These are phyloP conservation scores for Uloborus diversus DNA, from an alignment of 1,140 invertebrate species.

Conservation along the genomic window DNA sequence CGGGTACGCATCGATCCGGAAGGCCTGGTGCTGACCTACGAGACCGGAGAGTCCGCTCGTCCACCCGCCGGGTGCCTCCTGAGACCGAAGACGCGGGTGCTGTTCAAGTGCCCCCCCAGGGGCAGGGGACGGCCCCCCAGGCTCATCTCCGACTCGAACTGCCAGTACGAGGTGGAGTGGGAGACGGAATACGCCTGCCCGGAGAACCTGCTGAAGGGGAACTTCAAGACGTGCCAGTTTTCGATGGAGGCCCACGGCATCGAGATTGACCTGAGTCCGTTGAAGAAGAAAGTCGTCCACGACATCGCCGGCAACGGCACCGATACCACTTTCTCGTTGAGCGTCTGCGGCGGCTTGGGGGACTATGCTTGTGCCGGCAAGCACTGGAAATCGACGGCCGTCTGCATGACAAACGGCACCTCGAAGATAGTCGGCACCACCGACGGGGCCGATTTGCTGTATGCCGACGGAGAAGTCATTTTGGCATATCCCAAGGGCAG, in stretches of 20 bases:
- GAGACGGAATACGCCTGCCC: conserved; percentile 59
- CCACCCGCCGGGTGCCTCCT: conserved; percentile 2
- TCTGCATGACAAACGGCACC: conserved; percentile 1
- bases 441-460: conserved; percentile 14
- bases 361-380: conserved; percentile 2
- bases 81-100: conserved; percentile 29
- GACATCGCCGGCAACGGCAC: background rate
- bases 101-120: conserved; percentile 54
- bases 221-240: conserved; percentile 36
- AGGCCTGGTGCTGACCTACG: conserved; percentile 25
- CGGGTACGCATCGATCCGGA: conserved; percentile 5
- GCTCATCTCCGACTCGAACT: conserved; percentile 53
- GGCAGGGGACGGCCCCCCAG: conserved; percentile 38
- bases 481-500: conserved; percentile 40
- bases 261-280: conserved; percentile 53
- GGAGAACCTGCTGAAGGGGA: conserved; percentile 28
- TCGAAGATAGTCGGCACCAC: conserved; percentile 20
- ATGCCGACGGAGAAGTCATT: conserved; percentile 52
- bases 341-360: conserved; percentile 51
- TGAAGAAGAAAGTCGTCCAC: background rate
- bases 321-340: conserved; percentile 41
- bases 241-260: conserved; percentile 37
- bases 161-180: conserved; percentile 60
- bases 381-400: conserved; percentile 30
- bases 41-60: background rate